Evolutionary conservation across 35 echinoderm and acorn worm species (phyloP), one percentile per base, ranked within the genome.

Genomic region (Patiria miniata): DNA sequence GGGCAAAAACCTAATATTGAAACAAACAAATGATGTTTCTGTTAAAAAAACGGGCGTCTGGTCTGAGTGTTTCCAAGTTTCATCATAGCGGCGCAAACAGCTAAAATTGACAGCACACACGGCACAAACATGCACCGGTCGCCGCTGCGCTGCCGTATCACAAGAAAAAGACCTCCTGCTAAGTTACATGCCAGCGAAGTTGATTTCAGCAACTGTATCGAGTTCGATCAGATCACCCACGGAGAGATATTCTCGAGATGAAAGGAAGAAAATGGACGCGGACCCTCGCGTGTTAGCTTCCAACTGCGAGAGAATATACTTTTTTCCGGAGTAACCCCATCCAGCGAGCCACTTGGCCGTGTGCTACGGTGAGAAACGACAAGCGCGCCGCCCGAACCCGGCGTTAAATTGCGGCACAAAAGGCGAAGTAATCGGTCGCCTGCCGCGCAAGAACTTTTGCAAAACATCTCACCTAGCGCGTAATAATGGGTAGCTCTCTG

Each of bases 201-300:
- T 34, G 26, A 73, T 73, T 73, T 73, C 65, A 73, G 65, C 65
- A 73, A 73, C 65, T 73, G 65, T 73, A 73, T 73, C 65, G 65
- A 73, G 29, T 73, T 73, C 65, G 21, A 34, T 1, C 65, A 15
- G 65, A 73, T 73, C 65, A 73, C 65, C 65, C 26, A 73, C 26
- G 65, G 65, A 73, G 65, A 26, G 21, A 0, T 22, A 18, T 34
- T 73, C 65, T 34, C 65, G 42, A 73, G 26, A 73, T 7, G 19
- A 73, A 36, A 73, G 14, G 2, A 30, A 73, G 21, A 10, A 23
- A 8, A 73, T 73, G 65, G 19, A 12, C 26, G 65, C 42, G 29
- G 14, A 14, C 65, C 14, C 10, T 73, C 2, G 26, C 65, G 65
- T 23, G 65, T 73, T 73, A 73, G 65, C 65, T 73, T 73, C 65